Base-by-base conservation (phyloP, 2,797 vertebrate species). In the Benthosema pterotum region DNA sequence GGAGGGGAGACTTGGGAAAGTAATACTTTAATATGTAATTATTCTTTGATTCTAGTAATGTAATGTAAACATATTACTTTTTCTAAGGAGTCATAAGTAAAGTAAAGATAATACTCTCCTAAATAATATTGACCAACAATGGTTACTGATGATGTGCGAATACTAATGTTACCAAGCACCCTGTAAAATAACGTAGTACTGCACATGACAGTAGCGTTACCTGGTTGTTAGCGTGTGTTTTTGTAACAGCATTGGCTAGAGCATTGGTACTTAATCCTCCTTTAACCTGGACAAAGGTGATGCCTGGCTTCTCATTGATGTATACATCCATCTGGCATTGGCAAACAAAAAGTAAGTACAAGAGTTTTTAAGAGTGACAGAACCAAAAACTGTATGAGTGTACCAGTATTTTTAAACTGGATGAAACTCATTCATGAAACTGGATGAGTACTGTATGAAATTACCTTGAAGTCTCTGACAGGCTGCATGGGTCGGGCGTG, bases 401-500 rank as follows among this genome's bases (percentile, higher is more conserved):
- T 25, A 7, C 0, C 0, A 17, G 0, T 4, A 25, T 25, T 49
- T 66, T 18, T 5, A 28, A 5, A n/a, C 45, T 43, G 4, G n/a
- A n/a, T n/a, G n/a, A n/a, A n/a, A n/a, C n/a, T n/a, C n/a, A n/a
- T n/a, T n/a, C n/a, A n/a, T n/a, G n/a, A n/a, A n/a, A n/a, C n/a
- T n/a, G n/a, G n/a, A n/a, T n/a, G n/a, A n/a, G n/a, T 7, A 32
- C 28, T 32, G 2, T 12, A 50, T 42, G 60, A n/a, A n/a, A n/a
- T 0, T 7, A 96, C 96, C 94, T 96, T 95, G 65, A 97, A 93
- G 76, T 96, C 93, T 53, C 89, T 90, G 49, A 98, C 94, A 0
- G 92, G 88, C 77, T 97, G 95, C 85, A 94, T 91, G 0, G 96
- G 95, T 28, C 47, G 90, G 49, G 95, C 88, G 48, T 94, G 92